Evolutionary conservation across 2,113 vertebrate genomes (phyloP).

Genomic region (Rhegmatorhina hoffmannsi): DNA sequence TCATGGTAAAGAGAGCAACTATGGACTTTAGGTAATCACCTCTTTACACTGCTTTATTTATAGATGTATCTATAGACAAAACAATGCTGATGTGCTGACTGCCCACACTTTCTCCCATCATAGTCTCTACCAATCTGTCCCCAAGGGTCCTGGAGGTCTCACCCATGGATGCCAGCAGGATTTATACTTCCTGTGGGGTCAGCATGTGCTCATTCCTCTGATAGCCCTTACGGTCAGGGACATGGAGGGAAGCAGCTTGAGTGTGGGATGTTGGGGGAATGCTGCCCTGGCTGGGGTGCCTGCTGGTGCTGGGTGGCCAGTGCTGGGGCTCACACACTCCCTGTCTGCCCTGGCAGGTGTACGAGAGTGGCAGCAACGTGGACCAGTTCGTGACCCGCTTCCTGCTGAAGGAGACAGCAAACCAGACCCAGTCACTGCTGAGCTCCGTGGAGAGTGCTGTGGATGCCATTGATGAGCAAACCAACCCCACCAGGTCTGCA

Average conservation of each 20-base stretch:
- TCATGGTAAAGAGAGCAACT: fast-evolving
- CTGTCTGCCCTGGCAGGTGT: conserved; percentile 78
- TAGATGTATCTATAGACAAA: neutral
- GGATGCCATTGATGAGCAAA: conserved; percentile 95
- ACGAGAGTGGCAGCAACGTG: conserved; percentile 90
- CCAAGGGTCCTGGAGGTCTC: neutral
- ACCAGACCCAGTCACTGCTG: conserved; percentile 94
- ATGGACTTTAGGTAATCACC: fast-evolving
- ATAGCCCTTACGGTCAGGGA: fast-evolving
- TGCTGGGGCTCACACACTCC: fast-evolving
- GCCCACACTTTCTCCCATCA: neutral
- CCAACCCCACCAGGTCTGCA: conserved; percentile 85
- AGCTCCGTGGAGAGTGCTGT: conserved; percentile 96
- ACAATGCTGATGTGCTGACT: neutral
- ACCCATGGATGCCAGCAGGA: neutral
- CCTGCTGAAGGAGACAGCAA: conserved; percentile 94
- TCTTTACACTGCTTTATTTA: neutral
- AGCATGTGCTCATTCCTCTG: fast-evolving
- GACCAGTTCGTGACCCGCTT: conserved; percentile 98
- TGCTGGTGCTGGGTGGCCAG: fast-evolving
- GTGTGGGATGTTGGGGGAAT: fast-evolving
- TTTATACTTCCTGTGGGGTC: neutral
- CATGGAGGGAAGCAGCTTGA: fast-evolving
- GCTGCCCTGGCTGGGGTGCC: fast-evolving
- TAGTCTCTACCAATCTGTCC: neutral